phyloP scores from a whole-genome alignment of 2,113 vertebrate species.

The Neodon shergylaensis region DNA sequence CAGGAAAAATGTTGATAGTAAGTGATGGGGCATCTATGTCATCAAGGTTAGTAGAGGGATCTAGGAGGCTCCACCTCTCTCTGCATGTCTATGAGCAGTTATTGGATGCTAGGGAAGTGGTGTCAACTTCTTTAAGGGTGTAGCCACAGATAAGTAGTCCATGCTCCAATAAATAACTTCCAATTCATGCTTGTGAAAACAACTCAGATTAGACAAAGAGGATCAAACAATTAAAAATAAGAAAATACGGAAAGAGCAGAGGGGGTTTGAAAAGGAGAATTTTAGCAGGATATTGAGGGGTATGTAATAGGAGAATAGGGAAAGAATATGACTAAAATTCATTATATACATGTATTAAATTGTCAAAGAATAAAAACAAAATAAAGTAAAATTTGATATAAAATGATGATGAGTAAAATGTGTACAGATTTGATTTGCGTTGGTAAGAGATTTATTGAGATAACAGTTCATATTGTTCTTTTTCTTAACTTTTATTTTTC shows the following conservation, averaged over 20 bases:
- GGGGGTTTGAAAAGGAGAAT: not conserved
- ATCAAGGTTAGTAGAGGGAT: not conserved
- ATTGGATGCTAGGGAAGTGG: not conserved
- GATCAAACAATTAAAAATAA: not conserved
- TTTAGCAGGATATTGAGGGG: not conserved
- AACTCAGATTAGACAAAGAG: not conserved
- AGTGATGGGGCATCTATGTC: not conserved
- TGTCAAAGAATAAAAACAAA: not conserved
- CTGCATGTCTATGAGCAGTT: not conserved
- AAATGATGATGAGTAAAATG: not conserved
- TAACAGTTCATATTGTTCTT: not conserved
- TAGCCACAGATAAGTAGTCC: not conserved
- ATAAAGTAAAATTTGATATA: not conserved
- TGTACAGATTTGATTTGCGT: not conserved
- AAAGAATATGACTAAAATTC: not conserved
- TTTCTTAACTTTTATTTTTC: not conserved
- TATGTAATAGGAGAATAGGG: not conserved
- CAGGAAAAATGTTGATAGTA: not conserved
- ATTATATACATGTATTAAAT: not conserved
- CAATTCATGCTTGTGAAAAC: not conserved
- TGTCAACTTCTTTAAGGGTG: not conserved
- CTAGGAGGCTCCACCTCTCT: not conserved
- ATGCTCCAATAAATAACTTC: not conserved
- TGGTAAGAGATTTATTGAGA: slow-evolving; percentile 20
- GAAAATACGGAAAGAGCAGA: not conserved